Conservation (phyloP, 2,113 vertebrate genomes). For the Lagopus muta region DNA sequence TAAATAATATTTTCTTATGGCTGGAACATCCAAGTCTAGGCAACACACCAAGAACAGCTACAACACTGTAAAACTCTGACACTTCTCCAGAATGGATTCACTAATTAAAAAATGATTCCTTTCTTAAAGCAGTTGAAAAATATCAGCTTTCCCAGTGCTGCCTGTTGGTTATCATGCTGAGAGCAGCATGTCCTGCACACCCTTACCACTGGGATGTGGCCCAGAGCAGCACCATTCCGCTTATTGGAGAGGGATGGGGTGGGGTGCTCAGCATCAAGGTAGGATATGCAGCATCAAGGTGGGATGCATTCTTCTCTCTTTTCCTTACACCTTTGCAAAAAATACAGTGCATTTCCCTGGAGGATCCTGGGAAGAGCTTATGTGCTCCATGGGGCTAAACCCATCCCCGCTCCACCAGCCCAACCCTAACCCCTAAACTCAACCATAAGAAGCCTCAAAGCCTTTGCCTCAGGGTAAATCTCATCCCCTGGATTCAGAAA, state of each 20-base stretch:
- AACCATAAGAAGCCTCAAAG: not conserved
- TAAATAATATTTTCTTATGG: conserved; percentile 69
- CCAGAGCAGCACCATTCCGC: too few relatives aligned
- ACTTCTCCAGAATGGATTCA: conserved; percentile 49
- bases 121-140: conserved; percentile 38
- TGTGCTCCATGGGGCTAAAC: not conserved
- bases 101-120: conserved; percentile 58
- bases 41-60: conserved; percentile 70
- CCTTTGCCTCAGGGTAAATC: not conserved
- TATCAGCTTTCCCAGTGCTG: not conserved
- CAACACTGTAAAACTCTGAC: conserved; percentile 55
- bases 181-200: not conserved
- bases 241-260: too few relatives aligned
- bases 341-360: not conserved
- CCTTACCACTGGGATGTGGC: not conserved
- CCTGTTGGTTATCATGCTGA: accelerated
- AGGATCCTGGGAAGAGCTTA: not conserved
- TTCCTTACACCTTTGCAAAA: not conserved
- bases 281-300: not conserved
- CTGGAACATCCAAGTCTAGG: conserved; percentile 61
- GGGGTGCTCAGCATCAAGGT: too few relatives aligned
- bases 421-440: accelerated
- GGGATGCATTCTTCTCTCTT: not conserved
- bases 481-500: not conserved
- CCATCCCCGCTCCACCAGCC: not conserved